A percentile compares a stretch with the other conserved stretches of the same genome.
These are phyloP conservation scores for Tyrophagus putrescentiae DNA, from an alignment of 1,140 invertebrate genomes.

Conservation along the genomic window DNA sequence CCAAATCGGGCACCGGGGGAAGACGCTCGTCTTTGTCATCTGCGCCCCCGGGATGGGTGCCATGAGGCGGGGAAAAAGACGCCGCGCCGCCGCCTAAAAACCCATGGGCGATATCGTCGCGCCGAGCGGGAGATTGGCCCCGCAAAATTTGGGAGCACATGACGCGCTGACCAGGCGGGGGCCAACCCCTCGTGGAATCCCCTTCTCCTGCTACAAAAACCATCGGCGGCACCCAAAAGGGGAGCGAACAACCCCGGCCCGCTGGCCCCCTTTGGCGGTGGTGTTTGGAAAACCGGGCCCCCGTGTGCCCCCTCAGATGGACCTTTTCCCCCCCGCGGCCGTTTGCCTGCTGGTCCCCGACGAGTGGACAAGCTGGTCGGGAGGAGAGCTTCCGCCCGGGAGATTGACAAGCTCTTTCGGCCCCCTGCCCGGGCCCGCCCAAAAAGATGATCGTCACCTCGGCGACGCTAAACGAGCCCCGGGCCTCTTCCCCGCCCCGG, in stretches of 20 bases:
- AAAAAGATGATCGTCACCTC: constrained; percentile 83
- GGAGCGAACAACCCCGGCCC: constrained; percentile 54
- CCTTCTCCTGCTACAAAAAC: constrained; percentile 57
- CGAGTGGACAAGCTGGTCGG: constrained; percentile 93
- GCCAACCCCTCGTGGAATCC: no score
- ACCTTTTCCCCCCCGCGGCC: constrained; percentile 46
- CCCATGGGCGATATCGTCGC: constrained; percentile 10
- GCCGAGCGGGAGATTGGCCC: constrained; percentile 90
- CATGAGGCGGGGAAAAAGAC: no score
- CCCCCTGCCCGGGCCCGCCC: constrained; percentile 51
- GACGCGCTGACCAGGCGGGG: constrained; percentile 41
- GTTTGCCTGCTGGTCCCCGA: constrained; percentile 72
- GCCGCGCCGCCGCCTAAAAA: neutral
- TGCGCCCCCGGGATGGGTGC: constrained; percentile 60
- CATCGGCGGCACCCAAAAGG: constrained; percentile 69
- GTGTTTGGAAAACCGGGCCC: constrained; percentile 87
- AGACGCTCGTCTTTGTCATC: constrained; percentile 81
- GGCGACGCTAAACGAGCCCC: constrained; percentile 84
- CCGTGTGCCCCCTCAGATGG: constrained; percentile 60
- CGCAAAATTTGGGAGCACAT: constrained; percentile 60
- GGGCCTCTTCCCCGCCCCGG: constrained; percentile 50
- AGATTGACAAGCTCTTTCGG: constrained; percentile 60
- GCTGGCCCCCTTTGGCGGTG: constrained; percentile 57
- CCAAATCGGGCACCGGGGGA: constrained; percentile 96
- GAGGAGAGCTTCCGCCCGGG: constrained; percentile 47